Evolutionary conservation across 2,113 vertebrate species (phyloP).

Genomic region (Tretioscincus oriximinensis): DNA sequence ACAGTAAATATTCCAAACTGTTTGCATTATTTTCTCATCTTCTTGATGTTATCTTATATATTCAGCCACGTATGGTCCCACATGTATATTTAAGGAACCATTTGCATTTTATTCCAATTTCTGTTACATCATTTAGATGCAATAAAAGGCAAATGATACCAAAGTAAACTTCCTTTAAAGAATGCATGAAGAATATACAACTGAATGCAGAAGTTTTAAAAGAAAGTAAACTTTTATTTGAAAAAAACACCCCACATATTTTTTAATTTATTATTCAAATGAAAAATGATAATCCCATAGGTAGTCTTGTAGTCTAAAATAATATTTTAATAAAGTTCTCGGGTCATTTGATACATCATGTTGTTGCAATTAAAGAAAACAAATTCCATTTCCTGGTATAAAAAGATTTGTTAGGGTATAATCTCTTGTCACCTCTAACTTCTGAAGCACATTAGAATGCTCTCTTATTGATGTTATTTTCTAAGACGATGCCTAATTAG

Average conservation of each 20-base stretch:
- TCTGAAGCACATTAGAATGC: background rate
- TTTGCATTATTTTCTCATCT: background rate
- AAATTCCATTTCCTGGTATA: background rate
- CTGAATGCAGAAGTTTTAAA: background rate
- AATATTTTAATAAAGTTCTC: background rate
- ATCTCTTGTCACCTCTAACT: background rate
- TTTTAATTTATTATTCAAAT: background rate
- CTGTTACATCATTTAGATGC: slow-evolving; percentile 2
- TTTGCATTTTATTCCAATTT: background rate
- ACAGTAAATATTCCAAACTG: background rate
- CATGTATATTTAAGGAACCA: background rate
- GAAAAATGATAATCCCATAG: background rate
- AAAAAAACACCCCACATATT: background rate
- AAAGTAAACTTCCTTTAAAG: background rate
- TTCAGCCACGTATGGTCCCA: background rate
- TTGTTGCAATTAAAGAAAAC: background rate
- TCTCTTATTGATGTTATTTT: background rate
- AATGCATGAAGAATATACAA: background rate
- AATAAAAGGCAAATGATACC: background rate
- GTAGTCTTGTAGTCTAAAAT: background rate
- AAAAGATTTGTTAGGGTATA: background rate
- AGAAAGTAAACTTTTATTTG: background rate
- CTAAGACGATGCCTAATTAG: background rate
- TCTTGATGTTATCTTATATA: background rate
- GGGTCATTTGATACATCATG: background rate